Base-by-base conservation (phyloP, 2,113 vertebrate genomes). In the Bubo scandiacus region DNA sequence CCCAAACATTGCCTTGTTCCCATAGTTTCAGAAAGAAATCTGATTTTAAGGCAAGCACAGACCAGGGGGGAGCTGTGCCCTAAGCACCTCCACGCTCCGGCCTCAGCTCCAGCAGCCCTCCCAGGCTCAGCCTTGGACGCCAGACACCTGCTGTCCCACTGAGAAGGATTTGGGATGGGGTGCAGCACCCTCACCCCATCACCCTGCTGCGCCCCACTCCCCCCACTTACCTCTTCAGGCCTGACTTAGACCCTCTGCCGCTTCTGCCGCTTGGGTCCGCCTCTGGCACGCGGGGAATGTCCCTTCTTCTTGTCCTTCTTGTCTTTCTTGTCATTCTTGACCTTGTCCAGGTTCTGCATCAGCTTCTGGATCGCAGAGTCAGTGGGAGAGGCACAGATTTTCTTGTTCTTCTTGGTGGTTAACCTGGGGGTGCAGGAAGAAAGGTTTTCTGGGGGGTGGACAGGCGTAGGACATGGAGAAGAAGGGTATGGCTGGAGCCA, bases 91-190 rank as follows among this genome's bases (percentile, higher is more conserved):
- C 4, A 2, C 0, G 2, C 27, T 58, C 12, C 49, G 72, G 10
- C 30, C 25, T 6, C 1, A 1, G 13, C 61, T 83, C 20, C 32
- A 40, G 11, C 21, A 74, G 34, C 18, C 47, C 34, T 59, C 15
- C 57, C 15, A 47, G 23, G 25, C 17, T 87, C 9, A 11, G 7
- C 10, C 27, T 16, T 1, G 1, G 22, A n/a, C 55, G 40, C 17
- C 34, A 29, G n/a, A 36, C 0, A 0, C 20, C 15, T 4, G 3
- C 3, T 2, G 8, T 51, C 17, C 36, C n/a, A 32, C 2, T 1
- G 4, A 19, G 70, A 86, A 36, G 30, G 11, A 26, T 70, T 36
- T 18, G 7, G 54, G 27, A 47, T 22, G 8, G 7, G 10, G 4
- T 42, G 4, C 21, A 95, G 27, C 58, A 74, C 9, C 14, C 17